Evolutionary conservation across 2,797 vertebrate species (phyloP).

Genomic region (Gymnoscopelus microlampas): DNA sequence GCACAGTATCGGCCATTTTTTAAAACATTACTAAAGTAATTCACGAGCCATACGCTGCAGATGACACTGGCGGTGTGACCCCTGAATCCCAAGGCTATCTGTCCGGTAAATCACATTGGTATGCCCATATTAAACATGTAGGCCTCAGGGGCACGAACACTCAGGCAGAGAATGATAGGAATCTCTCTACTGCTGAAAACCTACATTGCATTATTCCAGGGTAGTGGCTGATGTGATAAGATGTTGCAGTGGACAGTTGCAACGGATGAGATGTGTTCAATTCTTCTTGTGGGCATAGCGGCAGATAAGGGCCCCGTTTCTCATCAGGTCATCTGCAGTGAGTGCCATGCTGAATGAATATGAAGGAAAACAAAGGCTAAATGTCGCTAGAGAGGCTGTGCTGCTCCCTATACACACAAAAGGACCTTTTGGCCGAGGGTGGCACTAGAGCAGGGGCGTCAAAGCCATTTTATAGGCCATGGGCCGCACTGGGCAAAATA

Average conservation of each 20-base stretch:
- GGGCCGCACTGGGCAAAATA: too few species aligned
- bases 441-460: too few species aligned
- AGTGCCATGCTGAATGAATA: conserved; percentile 23
- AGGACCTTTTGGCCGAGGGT: too few species aligned
- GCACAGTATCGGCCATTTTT: conserved; percentile 7
- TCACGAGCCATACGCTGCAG: conserved; percentile 34
- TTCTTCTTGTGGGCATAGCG: conserved; percentile 30
- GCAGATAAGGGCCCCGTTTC: conserved; percentile 56
- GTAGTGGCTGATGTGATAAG: conserved; percentile 44
- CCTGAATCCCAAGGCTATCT: conserved; percentile 60
- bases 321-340: conserved; percentile 43
- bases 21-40: conserved; percentile 49
- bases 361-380: background rate
- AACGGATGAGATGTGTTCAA: conserved; percentile 26
- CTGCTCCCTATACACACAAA: conserved; percentile 4
- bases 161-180: conserved; percentile 53
- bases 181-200: conserved; percentile 55
- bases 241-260: conserved; percentile 41
- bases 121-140: conserved; percentile 67
- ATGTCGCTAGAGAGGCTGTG: background rate
- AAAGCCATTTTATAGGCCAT: too few species aligned
- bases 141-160: conserved; percentile 57
- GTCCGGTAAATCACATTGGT: conserved; percentile 72
- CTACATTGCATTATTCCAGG: conserved; percentile 49
- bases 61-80: conserved; percentile 50